These are phyloP conservation scores for Platyscapa corneri DNA, from an alignment of 1,140 invertebrate genomes.

Conservation along the genomic window DNA sequence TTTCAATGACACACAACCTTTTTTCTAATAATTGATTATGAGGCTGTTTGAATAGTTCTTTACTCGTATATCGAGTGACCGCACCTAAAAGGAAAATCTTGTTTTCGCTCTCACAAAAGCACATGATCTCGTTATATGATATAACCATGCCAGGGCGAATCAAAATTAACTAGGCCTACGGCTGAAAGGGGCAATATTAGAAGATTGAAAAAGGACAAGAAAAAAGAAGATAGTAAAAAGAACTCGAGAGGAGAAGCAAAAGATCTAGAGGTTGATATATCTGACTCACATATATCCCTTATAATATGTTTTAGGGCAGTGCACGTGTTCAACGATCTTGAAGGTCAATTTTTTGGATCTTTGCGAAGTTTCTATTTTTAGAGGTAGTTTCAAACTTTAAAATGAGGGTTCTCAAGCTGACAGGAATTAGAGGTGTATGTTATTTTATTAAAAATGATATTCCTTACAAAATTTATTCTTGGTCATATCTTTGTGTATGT, in stretches of 20 bases:
- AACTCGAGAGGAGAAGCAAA: constrained; percentile 14
- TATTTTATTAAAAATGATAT: too few relatives aligned
- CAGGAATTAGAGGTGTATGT: neutral
- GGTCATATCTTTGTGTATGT: too few relatives aligned
- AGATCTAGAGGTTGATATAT: constrained; percentile 31
- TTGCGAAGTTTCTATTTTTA: constrained; percentile 47
- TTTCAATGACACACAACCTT: neutral
- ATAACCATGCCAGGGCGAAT: neutral
- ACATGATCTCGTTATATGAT: constrained; percentile 31
- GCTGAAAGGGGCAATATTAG: neutral
- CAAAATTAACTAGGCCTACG: constrained; percentile 20
- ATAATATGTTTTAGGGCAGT: constrained; percentile 6
- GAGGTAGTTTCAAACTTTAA: constrained; percentile 8
- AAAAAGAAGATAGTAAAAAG: neutral
- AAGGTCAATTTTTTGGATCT: constrained; percentile 32
- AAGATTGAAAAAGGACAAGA: constrained; percentile 31
- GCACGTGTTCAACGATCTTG: constrained; percentile 44
- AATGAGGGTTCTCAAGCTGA: constrained; percentile 17
- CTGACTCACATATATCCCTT: too few relatives aligned
- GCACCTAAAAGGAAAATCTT: constrained; percentile 28
- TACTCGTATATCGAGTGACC: neutral
- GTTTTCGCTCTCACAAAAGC: constrained; percentile 42
- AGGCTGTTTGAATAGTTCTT: neutral
- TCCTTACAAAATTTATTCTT: too few relatives aligned
- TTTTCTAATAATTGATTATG: neutral